Base-by-base conservation (phyloP, 2,113 vertebrate species). In the Datnioides undecimradiatus region DNA sequence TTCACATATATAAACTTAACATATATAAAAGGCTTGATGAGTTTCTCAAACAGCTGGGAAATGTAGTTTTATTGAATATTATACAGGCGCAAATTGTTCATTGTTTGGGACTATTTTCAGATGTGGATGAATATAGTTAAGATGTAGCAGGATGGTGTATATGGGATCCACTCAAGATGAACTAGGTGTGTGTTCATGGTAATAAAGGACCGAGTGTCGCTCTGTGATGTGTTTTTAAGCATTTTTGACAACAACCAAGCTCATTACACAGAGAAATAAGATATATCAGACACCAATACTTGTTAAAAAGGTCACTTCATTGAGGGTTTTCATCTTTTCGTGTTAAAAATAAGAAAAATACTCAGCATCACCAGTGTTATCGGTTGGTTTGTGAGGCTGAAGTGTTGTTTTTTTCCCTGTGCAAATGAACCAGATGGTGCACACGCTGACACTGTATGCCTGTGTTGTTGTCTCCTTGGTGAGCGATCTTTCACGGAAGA, bases 401-500 rank as follows among this genome's bases (percentile, higher is more conserved):
- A 25, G 21, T 0, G 5, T 34, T 43, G 49, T 62, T 76, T 72
- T 76, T 72, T 55, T 6, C 41, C 25, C 3, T 0, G 16, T 25
- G 13, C 23, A 60, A 43, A 66, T 41, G 29, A 38, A 59, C 19
- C 55, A 62, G 49, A 38, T 59, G 27, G 43, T 29, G 41, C 14
- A 19, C 55, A 69, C 23, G 0, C 31, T 59, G 64, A 45, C 66
- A 14, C 33, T 46, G 52, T 68, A 4, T 5, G 13, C 40, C 57
- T 62, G 52, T 60, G 59, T 59, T 62, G 65, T 52, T 57, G 60
- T 76, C 67, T 73, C 49, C 77, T 57, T 66, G 45, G 46, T 70
- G 41, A 81, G 59, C 43, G 34, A 55, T 51, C n/a, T 67, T 65
- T 80, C 29, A 52, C 17, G 48, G 52, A 78, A 45, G 73, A 72